Evolutionary conservation across 2,113 vertebrate species (phyloP).

Genomic region (Apus apus): DNA sequence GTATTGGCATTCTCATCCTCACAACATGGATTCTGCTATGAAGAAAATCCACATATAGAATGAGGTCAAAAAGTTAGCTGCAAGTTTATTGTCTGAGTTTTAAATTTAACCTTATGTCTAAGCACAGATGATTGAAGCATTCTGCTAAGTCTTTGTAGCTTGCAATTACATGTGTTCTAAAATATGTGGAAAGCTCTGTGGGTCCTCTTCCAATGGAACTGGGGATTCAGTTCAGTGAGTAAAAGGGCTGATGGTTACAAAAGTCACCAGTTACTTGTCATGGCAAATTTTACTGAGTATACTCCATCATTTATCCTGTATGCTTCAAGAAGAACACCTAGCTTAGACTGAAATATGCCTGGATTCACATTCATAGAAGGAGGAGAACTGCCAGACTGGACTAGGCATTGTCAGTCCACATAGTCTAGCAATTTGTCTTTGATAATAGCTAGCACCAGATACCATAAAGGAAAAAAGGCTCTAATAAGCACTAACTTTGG

Average conservation of each 20-base stretch:
- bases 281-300: not conserved
- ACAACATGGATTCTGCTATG: not conserved
- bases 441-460: conserved; percentile 56
- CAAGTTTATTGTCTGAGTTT: conserved; percentile 19
- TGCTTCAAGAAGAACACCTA: not conserved
- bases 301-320: not conserved
- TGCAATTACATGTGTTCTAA: conserved; percentile 26
- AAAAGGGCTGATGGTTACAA: not conserved
- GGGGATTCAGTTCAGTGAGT: not conserved
- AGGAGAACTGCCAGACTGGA: conserved; percentile 37
- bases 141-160: conserved; percentile 39
- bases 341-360: conserved; percentile 15
- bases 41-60: conserved; percentile 39
- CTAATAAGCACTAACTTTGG: conserved; percentile 15
- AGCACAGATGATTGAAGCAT: conserved; percentile 22
- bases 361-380: conserved; percentile 5
- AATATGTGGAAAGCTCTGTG: conserved; percentile 29
- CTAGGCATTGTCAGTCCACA: not conserved
- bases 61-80: conserved; percentile 39
- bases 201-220: not conserved
- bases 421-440: conserved; percentile 47
- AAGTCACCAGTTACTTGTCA: not conserved
- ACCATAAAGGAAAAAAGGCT: not conserved
- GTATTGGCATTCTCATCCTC: conserved; percentile 46
- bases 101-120: conserved; percentile 46